Evolutionary conservation across 2,797 vertebrate species (phyloP), one percentile per base, ranked within the genome.

Genomic region (Rhinoraja longicauda): DNA sequence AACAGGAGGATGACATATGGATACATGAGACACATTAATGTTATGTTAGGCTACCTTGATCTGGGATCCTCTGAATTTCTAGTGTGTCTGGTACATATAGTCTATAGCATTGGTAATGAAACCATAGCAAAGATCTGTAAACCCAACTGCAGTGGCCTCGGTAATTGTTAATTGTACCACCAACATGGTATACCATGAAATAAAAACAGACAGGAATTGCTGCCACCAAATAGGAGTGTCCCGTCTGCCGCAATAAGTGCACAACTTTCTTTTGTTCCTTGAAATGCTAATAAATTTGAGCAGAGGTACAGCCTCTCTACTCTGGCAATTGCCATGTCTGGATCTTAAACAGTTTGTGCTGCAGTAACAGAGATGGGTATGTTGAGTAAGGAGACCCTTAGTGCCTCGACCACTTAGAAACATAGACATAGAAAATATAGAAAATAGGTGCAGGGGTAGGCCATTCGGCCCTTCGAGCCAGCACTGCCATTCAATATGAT

Each of bases 1-100:
- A 75, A 92, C 75, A 91, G 64, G 21, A 75, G 45, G 70, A 53
- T 29, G 90, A 92, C 6, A n/a, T 92, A 57, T 92, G 70, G 36
- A 45, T 75, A 53, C 70, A 13, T 4, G 45, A 12, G 70, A 36
- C 39, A 91, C 36, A 45, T 91, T 72, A 91, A 91, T 73, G 19
- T 4, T 70, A 62, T 91, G 32, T 39, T 64, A 72, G 24, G 73
- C 39, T 29, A 24, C 32, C 36, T 21, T 45, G 67, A 90, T 24
- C 39, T 92, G 36, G 45, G 39, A 92, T 75, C 29, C 4, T 15
- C 15, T 13, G 21, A 92, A 92, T 53, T 24, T 5, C 1, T 26
- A 92, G 84, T 45, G 36, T 92, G 29, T 29, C 36, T n/a, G 9
- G 24, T 26, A 15, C 39, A 92, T 9, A 15, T n/a, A 17, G 36